Evolutionary conservation across 2,113 vertebrate species (phyloP), one percentile per base, ranked within the genome.

Genomic region (Gyps fulvus): DNA sequence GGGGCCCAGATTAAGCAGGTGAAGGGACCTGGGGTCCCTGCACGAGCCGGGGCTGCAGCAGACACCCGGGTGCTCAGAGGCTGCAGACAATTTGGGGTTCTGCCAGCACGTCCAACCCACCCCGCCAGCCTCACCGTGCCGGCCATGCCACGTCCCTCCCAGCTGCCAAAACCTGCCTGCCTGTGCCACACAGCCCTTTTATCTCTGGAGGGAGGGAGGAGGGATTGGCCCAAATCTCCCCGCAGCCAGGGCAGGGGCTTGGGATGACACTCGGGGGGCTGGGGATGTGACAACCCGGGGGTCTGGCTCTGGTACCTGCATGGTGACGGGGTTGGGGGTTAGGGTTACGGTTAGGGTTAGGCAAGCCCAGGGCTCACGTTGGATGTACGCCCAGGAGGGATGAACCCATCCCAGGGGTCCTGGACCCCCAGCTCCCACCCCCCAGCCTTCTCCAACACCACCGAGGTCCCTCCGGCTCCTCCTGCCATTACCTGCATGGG

Each of bases 221-320:
- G 25, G 63, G 27, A 47, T 50, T 40, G 71, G 43, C 58, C 66
- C 38, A 63, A 90, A 67, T 13, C 52, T 71, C 45, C 74, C 57
- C 5, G 2, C 22, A 57, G 79, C 42, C 4, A 3, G 70, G 52
- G 29, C 52, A 59, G 61, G 85, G 65, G 38, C 32, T 58, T 36
- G 59, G 50, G 54, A 45, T 0, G 0, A 65, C 0, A 0, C n/a
- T 23, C 0, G 13, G 49, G 27, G 43, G 29, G 4, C 14, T 61
- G 45, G 36, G 34, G 61, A 12, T 2, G 40, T 6, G 47, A n/a
- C 42, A 81, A 10, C 81, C 3, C 0, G 0, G 16, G 62, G 71
- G 8, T 6, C 31, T 38, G 6, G 4, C 34, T 62, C 47, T 29
- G 36, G 16, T 16, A 25, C 55, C 73, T 14, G 6, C 7, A 0